These are phyloP conservation scores for Cheilosia impressa DNA, from an alignment of 2,888 invertebrate species.

Conservation along the genomic window DNA sequence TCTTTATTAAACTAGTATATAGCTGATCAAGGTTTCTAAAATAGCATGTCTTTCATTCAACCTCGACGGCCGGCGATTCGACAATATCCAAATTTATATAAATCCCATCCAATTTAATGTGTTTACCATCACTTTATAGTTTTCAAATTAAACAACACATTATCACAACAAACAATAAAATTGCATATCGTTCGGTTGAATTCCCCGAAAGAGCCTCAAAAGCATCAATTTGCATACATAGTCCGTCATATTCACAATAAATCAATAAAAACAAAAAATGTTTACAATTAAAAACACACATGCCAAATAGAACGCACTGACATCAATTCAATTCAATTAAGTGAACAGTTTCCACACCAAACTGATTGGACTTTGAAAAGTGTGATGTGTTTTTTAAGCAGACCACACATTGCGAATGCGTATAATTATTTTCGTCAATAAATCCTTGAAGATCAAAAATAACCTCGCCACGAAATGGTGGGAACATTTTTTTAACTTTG, in stretches of 20 bases:
- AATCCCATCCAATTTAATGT: not conserved
- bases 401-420: not conserved
- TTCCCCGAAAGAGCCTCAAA: not conserved
- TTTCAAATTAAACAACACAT: not conserved
- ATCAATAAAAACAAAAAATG: slow-evolving; percentile 1
- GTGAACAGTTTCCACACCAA: not conserved
- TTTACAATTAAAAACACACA: slow-evolving; percentile 3
- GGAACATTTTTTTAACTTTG: not conserved
- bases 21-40: too few relatives aligned
- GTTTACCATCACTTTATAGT: not conserved
- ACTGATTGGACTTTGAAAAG: slow-evolving; percentile 1
- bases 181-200: not conserved
- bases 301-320: slow-evolving; percentile 12
- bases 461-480: not conserved
- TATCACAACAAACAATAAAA: slow-evolving; percentile 1
- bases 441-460: slow-evolving; percentile 31
- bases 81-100: not conserved
- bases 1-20: too few relatives aligned
- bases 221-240: not conserved
- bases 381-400: not conserved
- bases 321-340: slow-evolving; percentile 13
- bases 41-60: too few relatives aligned
- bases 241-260: not conserved
- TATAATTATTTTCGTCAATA: slow-evolving; percentile 7
- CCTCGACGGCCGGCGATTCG: too few relatives aligned